phyloP scores from a whole-genome alignment of 2,888 invertebrate species.

The Sinodicranocentrus sp. region DNA sequence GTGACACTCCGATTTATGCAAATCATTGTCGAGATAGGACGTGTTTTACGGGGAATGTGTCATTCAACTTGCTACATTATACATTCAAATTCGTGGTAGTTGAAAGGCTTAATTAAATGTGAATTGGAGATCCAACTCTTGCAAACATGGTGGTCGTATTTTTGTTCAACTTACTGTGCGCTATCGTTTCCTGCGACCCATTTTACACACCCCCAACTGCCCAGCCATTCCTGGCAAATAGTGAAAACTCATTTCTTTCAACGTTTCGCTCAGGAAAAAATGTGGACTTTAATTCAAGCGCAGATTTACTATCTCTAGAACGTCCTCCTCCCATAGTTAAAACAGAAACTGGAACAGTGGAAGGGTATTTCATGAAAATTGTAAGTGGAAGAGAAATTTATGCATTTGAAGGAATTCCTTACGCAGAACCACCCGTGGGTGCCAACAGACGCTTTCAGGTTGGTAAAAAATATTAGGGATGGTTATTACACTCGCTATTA shows the following conservation, averaged over 20 bases:
- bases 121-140: too few species aligned
- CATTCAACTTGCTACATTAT: too few species aligned
- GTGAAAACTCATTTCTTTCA: slow-evolving; percentile 23
- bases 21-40: too few species aligned
- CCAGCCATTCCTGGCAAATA: background rate
- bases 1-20: too few species aligned
- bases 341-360: slow-evolving; percentile 52
- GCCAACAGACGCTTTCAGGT: slow-evolving; percentile 58
- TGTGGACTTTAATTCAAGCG: slow-evolving; percentile 6
- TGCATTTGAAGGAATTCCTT: slow-evolving; percentile 74
- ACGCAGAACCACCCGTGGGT: slow-evolving; percentile 63
- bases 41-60: too few species aligned
- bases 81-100: too few species aligned
- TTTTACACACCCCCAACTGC: slow-evolving; percentile 49
- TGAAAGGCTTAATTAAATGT: too few species aligned
- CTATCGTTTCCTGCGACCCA: slow-evolving; percentile 65
- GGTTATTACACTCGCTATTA: too few species aligned
- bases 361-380: slow-evolving; percentile 72
- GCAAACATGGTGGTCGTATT: slow-evolving; percentile 66
- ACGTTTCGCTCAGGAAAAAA: slow-evolving; percentile 10
- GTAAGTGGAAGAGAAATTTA: slow-evolving; percentile 62
- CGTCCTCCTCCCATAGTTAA: slow-evolving; percentile 44
- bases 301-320: background rate
- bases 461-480: slow-evolving; percentile 16
- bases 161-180: slow-evolving; percentile 67